phyloP scores from a whole-genome alignment of 2,797 vertebrate genomes.

The Acanthiza pusilla region DNA sequence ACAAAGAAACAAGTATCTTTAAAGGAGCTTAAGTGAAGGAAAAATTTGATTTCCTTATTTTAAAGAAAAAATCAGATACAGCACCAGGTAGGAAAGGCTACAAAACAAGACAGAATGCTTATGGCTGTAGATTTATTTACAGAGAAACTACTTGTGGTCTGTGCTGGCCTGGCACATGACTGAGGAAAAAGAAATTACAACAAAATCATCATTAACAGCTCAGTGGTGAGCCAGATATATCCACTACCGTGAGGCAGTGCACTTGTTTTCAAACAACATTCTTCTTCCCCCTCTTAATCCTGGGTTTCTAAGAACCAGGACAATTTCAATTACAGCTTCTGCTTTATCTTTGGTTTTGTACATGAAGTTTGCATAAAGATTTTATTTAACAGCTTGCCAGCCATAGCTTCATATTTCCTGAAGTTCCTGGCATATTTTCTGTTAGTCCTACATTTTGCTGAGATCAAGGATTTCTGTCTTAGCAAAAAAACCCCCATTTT shows the following conservation, averaged over 20 bases:
- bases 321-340: neutral
- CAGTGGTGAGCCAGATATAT: neutral
- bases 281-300: neutral
- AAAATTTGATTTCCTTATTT: neutral
- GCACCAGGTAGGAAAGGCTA: neutral
- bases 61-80: neutral
- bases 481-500: fast-evolving
- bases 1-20: neutral
- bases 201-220: neutral
- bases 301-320: neutral
- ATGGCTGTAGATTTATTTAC: neutral
- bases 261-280: neutral
- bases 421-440: neutral
- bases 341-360: neutral
- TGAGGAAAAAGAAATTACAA: neutral
- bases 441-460: neutral
- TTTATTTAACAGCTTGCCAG: neutral
- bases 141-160: neutral
- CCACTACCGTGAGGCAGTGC: neutral
- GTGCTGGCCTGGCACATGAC: neutral
- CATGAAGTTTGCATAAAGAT: neutral
- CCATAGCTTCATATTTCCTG: neutral
- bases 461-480: neutral
- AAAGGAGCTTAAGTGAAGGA: neutral
- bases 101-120: neutral